Evolutionary conservation across 2,113 vertebrate genomes (phyloP).

Genomic region (Jacana jacana): DNA sequence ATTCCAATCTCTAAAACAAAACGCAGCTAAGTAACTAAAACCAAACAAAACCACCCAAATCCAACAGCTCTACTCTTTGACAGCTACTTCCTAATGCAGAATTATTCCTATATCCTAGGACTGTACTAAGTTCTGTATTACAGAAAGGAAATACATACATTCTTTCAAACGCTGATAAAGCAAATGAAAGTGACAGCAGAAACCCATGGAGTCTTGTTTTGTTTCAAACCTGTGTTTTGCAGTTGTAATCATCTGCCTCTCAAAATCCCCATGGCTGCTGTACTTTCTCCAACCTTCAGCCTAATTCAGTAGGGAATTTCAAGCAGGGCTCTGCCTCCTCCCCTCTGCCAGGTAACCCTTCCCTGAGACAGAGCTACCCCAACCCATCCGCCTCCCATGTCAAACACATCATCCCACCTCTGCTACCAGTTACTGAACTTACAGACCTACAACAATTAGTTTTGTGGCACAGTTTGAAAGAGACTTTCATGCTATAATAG

Average conservation of each 20-base stretch:
- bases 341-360: not conserved
- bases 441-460: not conserved
- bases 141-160: not conserved
- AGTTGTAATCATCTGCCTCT: no score
- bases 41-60: not conserved
- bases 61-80: not conserved
- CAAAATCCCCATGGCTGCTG: not conserved
- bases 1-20: not conserved
- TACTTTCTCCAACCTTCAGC: not conserved
- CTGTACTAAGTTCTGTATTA: not conserved
- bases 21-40: conserved; percentile 9
- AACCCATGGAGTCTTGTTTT: not conserved
- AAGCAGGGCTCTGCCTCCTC: not conserved
- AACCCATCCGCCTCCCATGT: not conserved
- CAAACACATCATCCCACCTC: not conserved
- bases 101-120: not conserved
- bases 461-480: not conserved
- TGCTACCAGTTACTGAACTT: not conserved
- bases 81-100: not conserved
- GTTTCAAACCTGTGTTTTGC: no score
- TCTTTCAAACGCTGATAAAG: not conserved
- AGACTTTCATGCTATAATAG: not conserved
- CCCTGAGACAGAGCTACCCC: not conserved
- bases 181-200: not conserved
- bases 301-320: not conserved